phyloP scores from a whole-genome alignment of 2,888 invertebrate genomes.

The Cantharis rufa region DNA sequence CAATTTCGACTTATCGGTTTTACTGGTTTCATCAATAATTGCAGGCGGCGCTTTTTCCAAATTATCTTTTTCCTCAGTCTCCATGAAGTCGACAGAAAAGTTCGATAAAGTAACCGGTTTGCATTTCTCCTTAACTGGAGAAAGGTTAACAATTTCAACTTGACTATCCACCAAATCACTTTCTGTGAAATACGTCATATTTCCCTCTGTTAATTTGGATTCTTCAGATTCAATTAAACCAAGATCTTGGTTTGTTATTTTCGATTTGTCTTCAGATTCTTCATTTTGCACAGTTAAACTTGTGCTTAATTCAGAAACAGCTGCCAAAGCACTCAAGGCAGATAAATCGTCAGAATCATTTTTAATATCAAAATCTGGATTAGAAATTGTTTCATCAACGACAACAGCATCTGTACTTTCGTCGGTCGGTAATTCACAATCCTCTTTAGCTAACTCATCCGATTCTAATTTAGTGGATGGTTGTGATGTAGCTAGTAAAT shows the following conservation, averaged over 20 bases:
- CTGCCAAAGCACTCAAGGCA: slow-evolving; percentile 31
- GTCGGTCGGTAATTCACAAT: background rate
- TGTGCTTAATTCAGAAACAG: slow-evolving; percentile 32
- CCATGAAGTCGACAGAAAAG: slow-evolving; percentile 52
- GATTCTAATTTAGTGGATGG: background rate
- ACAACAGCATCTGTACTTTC: background rate
- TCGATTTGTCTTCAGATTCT: slow-evolving; percentile 4
- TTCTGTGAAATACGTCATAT: slow-evolving; percentile 61
- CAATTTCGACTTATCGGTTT: background rate
- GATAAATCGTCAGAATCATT: slow-evolving; percentile 21
- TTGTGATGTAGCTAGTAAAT: background rate
- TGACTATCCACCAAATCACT: slow-evolving; percentile 54
- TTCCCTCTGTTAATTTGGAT: slow-evolving; percentile 59
- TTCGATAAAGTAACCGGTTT: slow-evolving; percentile 47
- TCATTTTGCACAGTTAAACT: slow-evolving; percentile 11
- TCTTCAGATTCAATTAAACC: slow-evolving; percentile 35
- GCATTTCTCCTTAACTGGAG: slow-evolving; percentile 53
- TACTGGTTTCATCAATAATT: background rate
- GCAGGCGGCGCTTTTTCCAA: background rate
- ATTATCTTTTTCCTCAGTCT: slow-evolving; percentile 32
- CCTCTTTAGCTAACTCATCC: background rate
- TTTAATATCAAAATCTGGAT: background rate
- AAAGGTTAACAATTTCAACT: slow-evolving; percentile 59
- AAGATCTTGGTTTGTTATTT: slow-evolving; percentile 13
- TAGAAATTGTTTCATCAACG: background rate